phyloP scores from a whole-genome alignment of 2,888 invertebrate species.

The Frankliniella fusca region DNA sequence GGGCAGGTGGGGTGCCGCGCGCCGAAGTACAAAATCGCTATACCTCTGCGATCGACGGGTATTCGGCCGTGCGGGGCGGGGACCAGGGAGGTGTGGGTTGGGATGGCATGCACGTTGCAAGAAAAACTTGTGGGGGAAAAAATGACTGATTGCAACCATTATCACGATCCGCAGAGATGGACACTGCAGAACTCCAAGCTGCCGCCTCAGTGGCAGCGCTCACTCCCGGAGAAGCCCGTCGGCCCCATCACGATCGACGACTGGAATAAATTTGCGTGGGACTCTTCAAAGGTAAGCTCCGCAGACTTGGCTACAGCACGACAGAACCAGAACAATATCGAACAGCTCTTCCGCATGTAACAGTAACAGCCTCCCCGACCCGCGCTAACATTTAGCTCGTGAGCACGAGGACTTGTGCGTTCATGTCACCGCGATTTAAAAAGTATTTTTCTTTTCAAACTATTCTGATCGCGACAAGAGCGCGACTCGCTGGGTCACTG shows the following conservation, averaged over 20 bases:
- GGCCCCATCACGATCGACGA: slow-evolving; percentile 45
- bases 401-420: neutral
- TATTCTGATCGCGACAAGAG: too few relatives aligned
- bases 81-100: neutral
- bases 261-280: slow-evolving; percentile 54
- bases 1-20: too few relatives aligned
- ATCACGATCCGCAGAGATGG: neutral
- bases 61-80: neutral
- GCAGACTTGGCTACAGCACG: neutral
- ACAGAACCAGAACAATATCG: neutral
- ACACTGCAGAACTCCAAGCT: slow-evolving; percentile 6
- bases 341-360: too few relatives aligned
- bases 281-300: slow-evolving; percentile 51
- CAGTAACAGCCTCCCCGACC: neutral
- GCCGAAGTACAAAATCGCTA: too few relatives aligned
- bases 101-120: too few relatives aligned
- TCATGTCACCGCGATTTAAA: neutral
- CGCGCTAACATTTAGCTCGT: neutral
- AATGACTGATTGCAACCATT: too few relatives aligned
- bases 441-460: neutral
- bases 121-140: too few relatives aligned
- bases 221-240: neutral
- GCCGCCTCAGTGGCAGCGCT: neutral
- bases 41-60: too few relatives aligned
- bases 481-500: neutral